Conservation (phyloP, 2,797 vertebrate species). For the Zalophus californianus region DNA sequence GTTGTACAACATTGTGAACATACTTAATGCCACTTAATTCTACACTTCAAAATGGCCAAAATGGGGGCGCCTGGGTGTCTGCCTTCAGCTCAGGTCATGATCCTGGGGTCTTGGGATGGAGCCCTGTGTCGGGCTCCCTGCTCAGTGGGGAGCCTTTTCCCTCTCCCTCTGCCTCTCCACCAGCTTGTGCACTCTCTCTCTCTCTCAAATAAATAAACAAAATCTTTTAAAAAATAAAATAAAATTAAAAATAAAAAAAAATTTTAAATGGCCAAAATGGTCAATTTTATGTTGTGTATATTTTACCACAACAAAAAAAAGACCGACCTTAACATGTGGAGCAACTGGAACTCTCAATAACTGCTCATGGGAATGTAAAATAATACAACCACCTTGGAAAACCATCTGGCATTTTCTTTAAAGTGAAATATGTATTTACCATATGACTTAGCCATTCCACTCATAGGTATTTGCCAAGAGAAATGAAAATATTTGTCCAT, state of each 20-base stretch:
- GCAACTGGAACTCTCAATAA: neutral
- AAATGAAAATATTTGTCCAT: slow-evolving; percentile 21
- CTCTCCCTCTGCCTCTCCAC: neutral
- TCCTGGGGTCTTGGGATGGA: neutral
- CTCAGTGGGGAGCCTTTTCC: neutral
- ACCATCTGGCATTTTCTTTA: neutral
- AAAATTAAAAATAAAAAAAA: neutral
- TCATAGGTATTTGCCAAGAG: neutral
- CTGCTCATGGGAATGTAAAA: neutral
- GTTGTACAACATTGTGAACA: neutral
- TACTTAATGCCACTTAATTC: neutral
- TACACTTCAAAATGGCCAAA: neutral
- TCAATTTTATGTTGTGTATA: neutral
- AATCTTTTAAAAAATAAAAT: neutral
- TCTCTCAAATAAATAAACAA: neutral
- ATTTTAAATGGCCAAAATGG: neutral
- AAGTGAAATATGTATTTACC: neutral
- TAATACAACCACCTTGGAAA: neutral
- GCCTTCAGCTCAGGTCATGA: neutral
- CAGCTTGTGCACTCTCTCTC: neutral
- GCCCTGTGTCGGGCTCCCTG: neutral
- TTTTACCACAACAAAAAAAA: neutral
- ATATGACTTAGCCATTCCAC: neutral
- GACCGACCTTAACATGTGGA: neutral
- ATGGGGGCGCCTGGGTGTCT: neutral